Percentiles rank a stretch among this genome's conserved stretches.
Evolutionary conservation across 64 coral and sea anemone genomes (phyloP).

Genomic region (Acropora yongei): DNA sequence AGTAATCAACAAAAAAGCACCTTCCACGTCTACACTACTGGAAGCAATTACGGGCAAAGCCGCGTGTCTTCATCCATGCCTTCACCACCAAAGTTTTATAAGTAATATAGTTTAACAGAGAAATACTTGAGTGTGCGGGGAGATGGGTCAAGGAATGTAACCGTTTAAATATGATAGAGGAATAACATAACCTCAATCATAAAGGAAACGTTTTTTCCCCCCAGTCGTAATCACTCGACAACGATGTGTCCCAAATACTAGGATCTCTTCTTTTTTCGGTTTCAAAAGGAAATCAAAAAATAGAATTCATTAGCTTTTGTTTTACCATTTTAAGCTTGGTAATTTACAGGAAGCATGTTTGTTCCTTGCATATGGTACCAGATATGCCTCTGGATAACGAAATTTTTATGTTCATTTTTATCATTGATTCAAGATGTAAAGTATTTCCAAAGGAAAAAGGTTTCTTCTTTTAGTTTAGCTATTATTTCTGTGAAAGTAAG

Average conservation of each 20-base stretch:
- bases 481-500: not conserved
- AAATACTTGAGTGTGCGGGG: no score
- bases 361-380: not conserved
- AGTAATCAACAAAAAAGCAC: not conserved
- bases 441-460: not conserved
- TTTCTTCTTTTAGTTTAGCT: not conserved
- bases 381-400: no score
- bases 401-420: no score
- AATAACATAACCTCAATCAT: no score
- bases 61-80: not conserved
- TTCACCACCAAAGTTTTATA: conserved; percentile 10
- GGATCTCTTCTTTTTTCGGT: not conserved
- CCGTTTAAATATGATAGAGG: no score
- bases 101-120: not conserved
- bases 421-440: not conserved
- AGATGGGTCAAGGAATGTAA: no score
- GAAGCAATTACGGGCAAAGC: not conserved
- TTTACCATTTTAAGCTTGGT: not conserved
- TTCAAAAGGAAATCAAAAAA: not conserved
- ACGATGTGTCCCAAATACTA: no score
- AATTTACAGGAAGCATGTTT: not conserved
- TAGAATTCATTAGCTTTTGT: not conserved
- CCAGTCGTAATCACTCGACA: no score
- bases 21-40: not conserved
- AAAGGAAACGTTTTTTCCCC: no score